Evolutionary conservation across 2,113 vertebrate genomes (phyloP).

Genomic region (Peromyscus leucopus): DNA sequence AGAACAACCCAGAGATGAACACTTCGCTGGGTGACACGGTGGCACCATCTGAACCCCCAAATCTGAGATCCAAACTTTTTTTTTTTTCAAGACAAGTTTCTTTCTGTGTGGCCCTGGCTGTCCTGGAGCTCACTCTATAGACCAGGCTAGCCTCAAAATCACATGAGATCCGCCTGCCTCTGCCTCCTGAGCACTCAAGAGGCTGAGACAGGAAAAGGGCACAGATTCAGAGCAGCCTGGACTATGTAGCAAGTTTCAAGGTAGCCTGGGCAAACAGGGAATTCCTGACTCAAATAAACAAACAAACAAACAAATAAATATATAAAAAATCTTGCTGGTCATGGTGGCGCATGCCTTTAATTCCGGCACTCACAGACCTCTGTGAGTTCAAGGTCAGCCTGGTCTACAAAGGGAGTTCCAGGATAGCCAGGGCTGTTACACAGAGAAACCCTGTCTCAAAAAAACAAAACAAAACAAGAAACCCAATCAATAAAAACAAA

Average conservation of each 20-base stretch:
- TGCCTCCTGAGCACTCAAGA: not conserved
- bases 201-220: not conserved
- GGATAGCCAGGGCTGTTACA: not conserved
- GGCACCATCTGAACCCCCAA: not conserved
- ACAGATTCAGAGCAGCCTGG: not conserved
- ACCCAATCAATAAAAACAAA: not conserved
- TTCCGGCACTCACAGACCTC: not conserved
- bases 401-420: not conserved
- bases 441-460: not conserved
- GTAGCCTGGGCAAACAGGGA: not conserved
- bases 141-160: not conserved
- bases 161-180: not conserved
- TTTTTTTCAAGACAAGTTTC: not conserved
- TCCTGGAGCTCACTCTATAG: not conserved
- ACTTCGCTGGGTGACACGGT: too few relatives aligned
- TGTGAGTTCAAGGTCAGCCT: not conserved
- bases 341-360: not conserved
- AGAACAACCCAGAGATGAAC: not conserved
- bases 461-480: not conserved
- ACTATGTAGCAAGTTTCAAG: not conserved
- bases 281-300: not conserved
- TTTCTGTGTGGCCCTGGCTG: not conserved
- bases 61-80: not conserved
- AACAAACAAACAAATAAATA: not conserved
- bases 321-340: too few relatives aligned